Percentiles rank a stretch among this genome's conserved stretches.
Conservation (phyloP, 1,140 invertebrate genomes). For the Micrasema minimum region DNA sequence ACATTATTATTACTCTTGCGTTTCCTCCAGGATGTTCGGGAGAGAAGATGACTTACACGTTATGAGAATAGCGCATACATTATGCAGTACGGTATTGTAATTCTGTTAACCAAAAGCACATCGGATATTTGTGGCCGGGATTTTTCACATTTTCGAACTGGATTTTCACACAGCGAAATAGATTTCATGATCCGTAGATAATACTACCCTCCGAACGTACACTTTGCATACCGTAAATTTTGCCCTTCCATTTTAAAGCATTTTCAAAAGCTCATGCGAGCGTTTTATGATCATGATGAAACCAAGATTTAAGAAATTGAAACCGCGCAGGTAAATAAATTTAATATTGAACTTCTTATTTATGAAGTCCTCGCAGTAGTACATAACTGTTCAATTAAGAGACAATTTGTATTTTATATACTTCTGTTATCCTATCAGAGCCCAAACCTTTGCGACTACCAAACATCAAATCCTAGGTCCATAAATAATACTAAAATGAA, state of each 20-base stretch:
- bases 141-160: slow-evolving; percentile 4
- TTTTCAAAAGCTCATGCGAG: not conserved
- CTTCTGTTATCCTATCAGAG: too few species aligned
- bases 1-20: slow-evolving; percentile 19
- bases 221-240: too few species aligned
- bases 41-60: slow-evolving; percentile 10
- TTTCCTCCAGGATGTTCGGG: not conserved
- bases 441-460: too few species aligned
- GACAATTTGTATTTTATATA: too few species aligned
- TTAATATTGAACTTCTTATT: too few species aligned
- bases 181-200: slow-evolving; percentile 17
- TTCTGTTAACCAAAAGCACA: slow-evolving; percentile 26
- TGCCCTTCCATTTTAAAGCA: not conserved
- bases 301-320: too few species aligned
- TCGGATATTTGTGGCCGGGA: slow-evolving; percentile 20
- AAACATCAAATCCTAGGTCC: too few species aligned
- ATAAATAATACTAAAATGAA: too few species aligned
- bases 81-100: slow-evolving; percentile 28
- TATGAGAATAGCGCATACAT: slow-evolving; percentile 4
- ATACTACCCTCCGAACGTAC: not conserved
- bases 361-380: too few species aligned
- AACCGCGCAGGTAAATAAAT: too few species aligned
- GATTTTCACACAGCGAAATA: slow-evolving; percentile 17
- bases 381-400: too few species aligned
- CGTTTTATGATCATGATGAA: not conserved